A percentile compares a stretch with the other conserved stretches of the same genome.
Conservation (phyloP, 2,797 vertebrate genomes). For the Pseudopleuronectes americanus region DNA sequence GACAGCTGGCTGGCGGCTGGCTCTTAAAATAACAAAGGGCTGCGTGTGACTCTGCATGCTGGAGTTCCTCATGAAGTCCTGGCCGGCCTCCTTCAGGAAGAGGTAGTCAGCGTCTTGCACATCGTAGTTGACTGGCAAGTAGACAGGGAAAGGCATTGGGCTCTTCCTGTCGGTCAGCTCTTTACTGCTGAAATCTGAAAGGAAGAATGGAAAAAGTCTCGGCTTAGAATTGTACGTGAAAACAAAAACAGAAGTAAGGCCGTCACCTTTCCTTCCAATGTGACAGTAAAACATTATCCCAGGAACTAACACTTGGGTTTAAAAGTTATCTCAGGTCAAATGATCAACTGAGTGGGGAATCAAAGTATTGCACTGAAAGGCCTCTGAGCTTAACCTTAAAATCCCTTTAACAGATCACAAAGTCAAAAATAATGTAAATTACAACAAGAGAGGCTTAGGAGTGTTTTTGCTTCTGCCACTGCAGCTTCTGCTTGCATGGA, state of each 20-base stretch:
- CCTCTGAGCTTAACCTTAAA: slow-evolving; percentile 55
- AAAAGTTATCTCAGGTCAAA: slow-evolving; percentile 47
- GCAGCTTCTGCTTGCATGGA: not conserved
- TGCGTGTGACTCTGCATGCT: slow-evolving; percentile 93
- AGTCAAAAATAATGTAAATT: slow-evolving; percentile 45
- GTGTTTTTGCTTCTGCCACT: slow-evolving; percentile 15
- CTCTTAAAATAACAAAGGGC: slow-evolving; percentile 90
- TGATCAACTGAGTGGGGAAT: slow-evolving; percentile 63
- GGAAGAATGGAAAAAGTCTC: slow-evolving; percentile 17
- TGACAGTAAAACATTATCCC: slow-evolving; percentile 14
- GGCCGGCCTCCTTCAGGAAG: slow-evolving; percentile 93
- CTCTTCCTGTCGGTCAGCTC: slow-evolving; percentile 88
- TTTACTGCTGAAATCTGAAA: slow-evolving; percentile 87
- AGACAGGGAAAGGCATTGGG: slow-evolving; percentile 88
- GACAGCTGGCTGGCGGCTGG: slow-evolving; percentile 84
- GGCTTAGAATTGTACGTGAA: not conserved
- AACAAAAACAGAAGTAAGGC: slow-evolving; percentile 10
- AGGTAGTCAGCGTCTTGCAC: slow-evolving; percentile 89
- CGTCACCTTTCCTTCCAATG: not conserved
- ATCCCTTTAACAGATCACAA: slow-evolving; percentile 27
- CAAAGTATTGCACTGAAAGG: slow-evolving; percentile 68
- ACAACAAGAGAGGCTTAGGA: slow-evolving; percentile 20
- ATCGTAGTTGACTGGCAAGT: slow-evolving; percentile 90
- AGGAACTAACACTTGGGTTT: slow-evolving; percentile 32
- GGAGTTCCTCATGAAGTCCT: slow-evolving; percentile 96